Percentiles rank a stretch among this genome's conserved stretches.
Conservation (phyloP, 2,113 vertebrate species). For the Orycteropus afer region DNA sequence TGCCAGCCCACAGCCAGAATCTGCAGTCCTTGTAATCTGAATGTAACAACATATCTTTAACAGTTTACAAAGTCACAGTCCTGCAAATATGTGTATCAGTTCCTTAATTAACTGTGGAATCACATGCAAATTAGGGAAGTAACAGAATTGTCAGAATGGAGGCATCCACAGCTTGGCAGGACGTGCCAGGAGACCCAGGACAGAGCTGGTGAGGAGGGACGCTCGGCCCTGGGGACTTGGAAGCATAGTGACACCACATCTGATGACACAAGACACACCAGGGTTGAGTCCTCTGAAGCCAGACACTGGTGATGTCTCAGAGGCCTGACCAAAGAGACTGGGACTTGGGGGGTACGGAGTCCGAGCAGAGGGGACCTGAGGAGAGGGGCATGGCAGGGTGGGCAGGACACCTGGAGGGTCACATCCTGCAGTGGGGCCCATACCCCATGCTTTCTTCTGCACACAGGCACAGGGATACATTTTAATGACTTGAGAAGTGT, state of each 20-base stretch:
- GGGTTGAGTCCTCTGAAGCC: not conserved
- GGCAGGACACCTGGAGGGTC: not conserved
- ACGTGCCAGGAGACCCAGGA: not conserved
- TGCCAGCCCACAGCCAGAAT: not conserved
- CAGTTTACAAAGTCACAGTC: not conserved
- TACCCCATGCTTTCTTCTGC: not conserved
- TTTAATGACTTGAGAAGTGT: not conserved
- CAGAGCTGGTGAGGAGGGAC: not conserved
- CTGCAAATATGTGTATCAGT: not conserved
- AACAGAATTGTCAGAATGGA: not conserved
- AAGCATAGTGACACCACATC: not conserved
- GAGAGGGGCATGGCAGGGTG: no score
- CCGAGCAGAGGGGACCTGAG: no score
- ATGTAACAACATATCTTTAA: not conserved
- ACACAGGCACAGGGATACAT: accelerated
- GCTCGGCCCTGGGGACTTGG: not conserved
- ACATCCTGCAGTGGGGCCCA: not conserved
- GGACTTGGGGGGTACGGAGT: no score
- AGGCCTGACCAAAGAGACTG: no score
- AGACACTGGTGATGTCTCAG: no score
- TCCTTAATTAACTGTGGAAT: not conserved
- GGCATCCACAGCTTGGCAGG: not conserved
- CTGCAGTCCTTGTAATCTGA: not conserved
- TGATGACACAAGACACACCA: not conserved
- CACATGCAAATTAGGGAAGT: no score